A percentile compares a stretch with the other conserved stretches of the same genome.
These are phyloP conservation scores for Gallinago paraguaiae DNA, from an alignment of 2,113 vertebrate genomes.

Conservation along the genomic window DNA sequence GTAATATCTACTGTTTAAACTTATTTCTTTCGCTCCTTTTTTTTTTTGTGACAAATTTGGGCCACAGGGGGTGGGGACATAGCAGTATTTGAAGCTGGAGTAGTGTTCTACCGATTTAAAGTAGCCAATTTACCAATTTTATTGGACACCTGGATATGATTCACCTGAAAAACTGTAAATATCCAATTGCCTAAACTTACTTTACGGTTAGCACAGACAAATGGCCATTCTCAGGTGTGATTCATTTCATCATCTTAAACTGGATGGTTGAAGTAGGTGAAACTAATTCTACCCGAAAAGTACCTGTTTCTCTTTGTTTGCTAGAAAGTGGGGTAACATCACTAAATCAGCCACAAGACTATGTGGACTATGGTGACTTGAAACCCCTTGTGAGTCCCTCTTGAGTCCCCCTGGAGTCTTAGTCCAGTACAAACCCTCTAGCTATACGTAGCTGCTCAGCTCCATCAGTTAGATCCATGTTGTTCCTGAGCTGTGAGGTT, in stretches of 20 bases:
- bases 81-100: background rate
- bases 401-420: background rate
- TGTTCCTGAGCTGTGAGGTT: background rate
- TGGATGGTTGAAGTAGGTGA: background rate
- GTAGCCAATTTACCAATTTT: background rate
- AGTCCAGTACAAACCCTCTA: background rate
- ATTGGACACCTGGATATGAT: background rate
- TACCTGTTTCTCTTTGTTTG: background rate
- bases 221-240: background rate
- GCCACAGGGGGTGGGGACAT: background rate
- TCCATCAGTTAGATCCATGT: background rate
- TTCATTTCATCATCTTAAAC: background rate
- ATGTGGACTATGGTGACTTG: background rate
- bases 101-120: background rate
- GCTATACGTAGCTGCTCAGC: background rate
- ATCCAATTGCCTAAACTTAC: background rate
- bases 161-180: background rate
- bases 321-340: background rate
- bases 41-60: background rate
- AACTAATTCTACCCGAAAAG: background rate
- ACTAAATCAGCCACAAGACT: accelerated
- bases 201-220: background rate
- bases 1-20: background rate
- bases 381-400: background rate
- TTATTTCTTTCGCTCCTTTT: background rate